Evolutionary conservation across 2,888 invertebrate species (phyloP), one percentile per base, ranked within the genome.

Genomic region (Sarcophaga caerulescens): DNA sequence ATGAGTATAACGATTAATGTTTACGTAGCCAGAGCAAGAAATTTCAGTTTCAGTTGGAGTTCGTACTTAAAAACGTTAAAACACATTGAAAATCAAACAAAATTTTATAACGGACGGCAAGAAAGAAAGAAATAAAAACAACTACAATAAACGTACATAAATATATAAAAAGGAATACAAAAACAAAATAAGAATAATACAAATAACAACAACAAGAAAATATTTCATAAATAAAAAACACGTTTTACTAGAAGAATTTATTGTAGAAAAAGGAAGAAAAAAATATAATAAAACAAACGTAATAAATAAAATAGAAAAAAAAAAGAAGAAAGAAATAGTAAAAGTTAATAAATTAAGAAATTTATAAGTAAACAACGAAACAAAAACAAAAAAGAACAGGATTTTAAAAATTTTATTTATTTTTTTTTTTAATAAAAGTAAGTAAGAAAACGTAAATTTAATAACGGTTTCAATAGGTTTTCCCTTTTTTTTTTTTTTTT

Each of bases 21-120:
- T 77, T 81, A 74, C 70, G 70, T 74, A 86, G 86, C 78, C 84
- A 86, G 84, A 86, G 86, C 84, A 86, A 86, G 84, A 84, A 84
- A 84, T 84, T 84, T 86, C 81, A 75, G 63, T 84, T 86, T 86
- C 86, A 86, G 86, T 86, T 86, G 86, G 78, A 86, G 86, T 86
- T 86, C 78, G 84, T 81, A 86, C 86, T 86, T 86, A 84, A 86
- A 81, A 86, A 86, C 86, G 86, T 86, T 78, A 75, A 86, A 84
- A 86, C 78, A 70, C 84, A 86, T 81, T 83, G 76, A 60, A 77
- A 84, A 81, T 71, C 14, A 65, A 71, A 74, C 14, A 52, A 52
- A 52, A 52, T 17, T 52, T 12, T 14, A 52, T 52, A 52, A 14
- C 52, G 52, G 52, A 52, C 52, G 52, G 52, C 14, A 14, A 14